Percentiles rank a stretch among this genome's conserved stretches.
These are phyloP conservation scores for Champsocephalus esox DNA, from an alignment of 2,797 vertebrate genomes.

Conservation along the genomic window DNA sequence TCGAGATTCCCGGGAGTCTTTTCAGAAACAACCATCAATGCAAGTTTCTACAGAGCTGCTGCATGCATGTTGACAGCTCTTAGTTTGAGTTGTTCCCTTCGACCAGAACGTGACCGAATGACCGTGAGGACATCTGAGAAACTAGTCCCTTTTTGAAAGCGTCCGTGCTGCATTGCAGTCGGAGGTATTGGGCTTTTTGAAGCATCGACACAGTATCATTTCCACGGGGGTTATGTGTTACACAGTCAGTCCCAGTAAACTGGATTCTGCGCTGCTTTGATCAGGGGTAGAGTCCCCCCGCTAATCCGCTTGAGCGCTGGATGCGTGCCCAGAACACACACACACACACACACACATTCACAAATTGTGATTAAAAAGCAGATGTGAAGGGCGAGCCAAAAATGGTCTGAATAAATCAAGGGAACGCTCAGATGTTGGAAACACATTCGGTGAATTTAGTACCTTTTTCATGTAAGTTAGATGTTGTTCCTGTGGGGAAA, in stretches of 20 bases:
- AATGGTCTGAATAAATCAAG: slow-evolving; percentile 61
- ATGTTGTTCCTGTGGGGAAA: slow-evolving; percentile 13
- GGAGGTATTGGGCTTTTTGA: slow-evolving; percentile 32
- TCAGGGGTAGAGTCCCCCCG: slow-evolving; percentile 71
- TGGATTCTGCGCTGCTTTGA: slow-evolving; percentile 76
- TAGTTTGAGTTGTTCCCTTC: slow-evolving; percentile 25
- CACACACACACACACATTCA: slow-evolving; percentile 25
- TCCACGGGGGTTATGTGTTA: slow-evolving; percentile 62
- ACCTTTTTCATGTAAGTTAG: slow-evolving; percentile 22
- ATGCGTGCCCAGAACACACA: slow-evolving; percentile 70
- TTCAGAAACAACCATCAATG: slow-evolving; percentile 12
- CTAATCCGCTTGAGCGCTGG: slow-evolving; percentile 78
- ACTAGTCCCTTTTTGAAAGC: slow-evolving; percentile 19
- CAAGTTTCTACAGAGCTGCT: slow-evolving; percentile 66
- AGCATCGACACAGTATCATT: slow-evolving; percentile 58
- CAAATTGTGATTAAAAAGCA: slow-evolving; percentile 80
- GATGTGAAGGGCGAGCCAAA: slow-evolving; percentile 64
- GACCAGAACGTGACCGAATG: slow-evolving; percentile 17
- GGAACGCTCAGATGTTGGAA: slow-evolving; percentile 46
- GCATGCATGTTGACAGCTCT: slow-evolving; percentile 54
- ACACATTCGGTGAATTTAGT: slow-evolving; percentile 18
- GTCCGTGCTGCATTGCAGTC: slow-evolving; percentile 29
- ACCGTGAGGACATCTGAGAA: slow-evolving; percentile 26
- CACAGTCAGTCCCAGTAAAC: slow-evolving; percentile 69
- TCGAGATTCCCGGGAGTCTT: neutral